phyloP scores from a whole-genome alignment of 2,113 vertebrate genomes.

The Rafetus swinhoei region DNA sequence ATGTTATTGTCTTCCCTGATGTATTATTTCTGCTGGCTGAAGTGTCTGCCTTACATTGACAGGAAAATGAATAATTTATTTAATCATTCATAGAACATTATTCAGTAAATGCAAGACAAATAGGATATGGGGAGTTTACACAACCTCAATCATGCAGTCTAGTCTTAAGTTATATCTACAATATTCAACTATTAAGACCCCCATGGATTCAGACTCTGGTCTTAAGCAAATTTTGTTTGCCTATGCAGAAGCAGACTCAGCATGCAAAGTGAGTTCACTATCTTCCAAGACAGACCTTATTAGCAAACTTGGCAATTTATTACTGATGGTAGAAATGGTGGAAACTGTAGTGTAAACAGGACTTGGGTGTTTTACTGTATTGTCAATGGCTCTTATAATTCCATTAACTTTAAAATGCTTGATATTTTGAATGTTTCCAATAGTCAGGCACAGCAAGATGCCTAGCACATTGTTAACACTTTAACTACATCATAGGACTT shows the following conservation, averaged over 20 bases:
- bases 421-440: fast-evolving
- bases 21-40: neutral
- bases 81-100: neutral
- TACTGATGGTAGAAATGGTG: neutral
- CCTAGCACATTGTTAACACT: neutral
- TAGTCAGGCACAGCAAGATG: fast-evolving
- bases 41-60: neutral
- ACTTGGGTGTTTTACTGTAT: neutral
- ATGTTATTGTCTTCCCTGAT: neutral
- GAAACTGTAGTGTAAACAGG: neutral
- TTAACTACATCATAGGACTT: no score
- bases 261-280: neutral
- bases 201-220: fast-evolving
- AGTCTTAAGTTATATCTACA: neutral
- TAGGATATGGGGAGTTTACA: neutral
- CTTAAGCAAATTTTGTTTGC: fast-evolving
- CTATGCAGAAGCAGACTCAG: fast-evolving
- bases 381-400: neutral
- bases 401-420: fast-evolving
- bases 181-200: neutral
- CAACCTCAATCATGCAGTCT: neutral
- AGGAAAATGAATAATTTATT: neutral
- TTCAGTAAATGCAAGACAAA: neutral
- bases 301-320: neutral
- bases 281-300: neutral